Conservation (phyloP, 2,113 vertebrate genomes). For the Varanus salvator region DNA sequence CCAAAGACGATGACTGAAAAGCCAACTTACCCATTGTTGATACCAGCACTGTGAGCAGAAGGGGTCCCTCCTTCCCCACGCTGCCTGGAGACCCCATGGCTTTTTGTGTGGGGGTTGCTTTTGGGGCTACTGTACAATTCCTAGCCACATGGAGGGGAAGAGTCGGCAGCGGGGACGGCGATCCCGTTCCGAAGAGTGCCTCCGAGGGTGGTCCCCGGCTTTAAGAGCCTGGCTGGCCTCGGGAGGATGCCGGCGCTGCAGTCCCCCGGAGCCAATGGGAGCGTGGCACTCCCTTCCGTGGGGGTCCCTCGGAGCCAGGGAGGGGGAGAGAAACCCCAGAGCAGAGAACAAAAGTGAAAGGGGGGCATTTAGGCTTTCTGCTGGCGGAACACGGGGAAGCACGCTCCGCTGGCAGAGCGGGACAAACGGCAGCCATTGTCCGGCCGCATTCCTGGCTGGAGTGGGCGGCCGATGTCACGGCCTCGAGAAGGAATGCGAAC, state of each 20-base stretch:
- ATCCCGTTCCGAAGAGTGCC: not conserved
- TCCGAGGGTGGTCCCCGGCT: not conserved
- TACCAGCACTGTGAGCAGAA: slow-evolving; percentile 29
- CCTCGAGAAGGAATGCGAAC: slow-evolving; percentile 38
- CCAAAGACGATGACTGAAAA: no score
- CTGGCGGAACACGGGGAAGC: slow-evolving; percentile 28
- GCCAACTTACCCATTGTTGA: slow-evolving; percentile 41
- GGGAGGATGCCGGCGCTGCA: not conserved
- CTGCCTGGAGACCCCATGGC: slow-evolving; percentile 40
- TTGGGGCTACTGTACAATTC: slow-evolving; percentile 22
- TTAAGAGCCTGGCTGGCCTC: slow-evolving; percentile 43
- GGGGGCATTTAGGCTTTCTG: slow-evolving; percentile 28
- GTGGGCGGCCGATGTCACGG: slow-evolving; percentile 5
- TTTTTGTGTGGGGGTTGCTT: not conserved
- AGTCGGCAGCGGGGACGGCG: not conserved
- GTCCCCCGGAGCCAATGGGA: slow-evolving; percentile 47
- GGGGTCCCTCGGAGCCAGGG: not conserved
- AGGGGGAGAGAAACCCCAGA: fast-evolving
- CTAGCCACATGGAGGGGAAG: slow-evolving; percentile 32
- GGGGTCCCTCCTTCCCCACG: not conserved
- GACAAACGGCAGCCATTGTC: slow-evolving; percentile 44
- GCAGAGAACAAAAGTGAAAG: slow-evolving; percentile 43
- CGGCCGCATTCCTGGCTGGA: slow-evolving; percentile 15
- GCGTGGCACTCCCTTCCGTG: slow-evolving; percentile 8
- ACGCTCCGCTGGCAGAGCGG: not conserved